phyloP scores from a whole-genome alignment of 2,113 vertebrate genomes.

The Eptesicus fuscus region DNA sequence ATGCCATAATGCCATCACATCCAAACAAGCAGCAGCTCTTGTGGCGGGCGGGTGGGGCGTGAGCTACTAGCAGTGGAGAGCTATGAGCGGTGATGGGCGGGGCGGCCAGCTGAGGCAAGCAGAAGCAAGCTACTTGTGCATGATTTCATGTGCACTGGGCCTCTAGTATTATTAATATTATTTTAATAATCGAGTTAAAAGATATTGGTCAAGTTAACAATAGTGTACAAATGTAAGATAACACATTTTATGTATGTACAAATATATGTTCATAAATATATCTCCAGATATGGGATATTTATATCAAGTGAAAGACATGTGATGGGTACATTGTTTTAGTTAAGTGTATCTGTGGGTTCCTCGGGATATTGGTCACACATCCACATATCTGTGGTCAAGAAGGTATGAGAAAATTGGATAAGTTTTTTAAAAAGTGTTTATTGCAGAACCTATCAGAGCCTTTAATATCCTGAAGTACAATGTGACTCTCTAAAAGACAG shows the following conservation, averaged over 20 bases:
- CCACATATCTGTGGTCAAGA: not conserved
- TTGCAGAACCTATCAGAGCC: not conserved
- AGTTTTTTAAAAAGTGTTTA: not conserved
- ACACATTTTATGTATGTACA: not conserved
- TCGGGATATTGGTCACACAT: not conserved
- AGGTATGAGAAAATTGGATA: constrained; percentile 34
- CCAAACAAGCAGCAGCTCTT: too few species aligned
- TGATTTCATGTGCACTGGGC: too few species aligned
- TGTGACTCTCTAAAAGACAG: not conserved
- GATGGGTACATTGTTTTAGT: not conserved
- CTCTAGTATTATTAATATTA: not conserved
- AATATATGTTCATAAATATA: constrained; percentile 30
- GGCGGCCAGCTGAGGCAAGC: too few species aligned
- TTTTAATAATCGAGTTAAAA: constrained; percentile 40
- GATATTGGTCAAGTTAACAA: not conserved
- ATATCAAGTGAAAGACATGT: not conserved
- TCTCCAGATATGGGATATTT: constrained; percentile 15
- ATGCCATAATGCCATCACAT: too few species aligned
- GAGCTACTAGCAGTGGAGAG: too few species aligned
- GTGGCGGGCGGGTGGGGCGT: too few species aligned
- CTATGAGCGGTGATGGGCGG: too few species aligned
- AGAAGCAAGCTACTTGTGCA: too few species aligned
- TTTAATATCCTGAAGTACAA: constrained; percentile 6
- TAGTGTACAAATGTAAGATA: not conserved
- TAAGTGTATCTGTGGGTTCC: not conserved